These are phyloP conservation scores for Cephalotes varians DNA, from an alignment of 2,888 invertebrate species.

Conservation along the genomic window DNA sequence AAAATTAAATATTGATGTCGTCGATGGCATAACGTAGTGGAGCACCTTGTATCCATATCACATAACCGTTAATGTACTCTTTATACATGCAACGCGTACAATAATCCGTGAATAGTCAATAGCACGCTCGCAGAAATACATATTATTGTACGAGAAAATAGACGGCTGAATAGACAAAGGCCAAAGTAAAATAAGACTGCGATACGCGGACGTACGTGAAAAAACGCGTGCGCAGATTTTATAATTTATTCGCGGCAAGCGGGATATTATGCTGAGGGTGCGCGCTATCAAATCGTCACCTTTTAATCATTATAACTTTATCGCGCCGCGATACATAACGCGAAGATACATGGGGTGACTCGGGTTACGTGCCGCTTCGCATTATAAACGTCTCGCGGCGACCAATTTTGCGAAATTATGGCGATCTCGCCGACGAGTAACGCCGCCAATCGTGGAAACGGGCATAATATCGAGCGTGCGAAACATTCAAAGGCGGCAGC, in stretches of 20 bases:
- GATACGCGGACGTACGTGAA: not conserved
- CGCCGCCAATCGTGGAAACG: conserved; percentile 67
- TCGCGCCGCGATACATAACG: conserved; percentile 50
- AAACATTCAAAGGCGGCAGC: conserved; percentile 57
- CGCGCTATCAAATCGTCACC: conserved; percentile 63
- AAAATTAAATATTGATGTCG: not conserved
- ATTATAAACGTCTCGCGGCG: conserved; percentile 71
- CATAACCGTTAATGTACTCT: conserved; percentile 3
- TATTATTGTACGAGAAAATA: conserved; percentile 12
- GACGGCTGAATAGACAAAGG: not conserved
- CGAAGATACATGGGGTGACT: conserved; percentile 64
- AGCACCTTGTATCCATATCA: conserved; percentile 25
- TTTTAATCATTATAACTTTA: conserved; percentile 65
- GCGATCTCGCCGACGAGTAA: conserved; percentile 62
- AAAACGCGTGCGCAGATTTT: not conserved
- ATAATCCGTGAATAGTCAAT: conserved; percentile 18
- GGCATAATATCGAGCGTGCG: conserved; percentile 69
- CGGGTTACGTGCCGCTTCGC: conserved; percentile 66
- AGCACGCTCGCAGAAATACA: conserved; percentile 9
- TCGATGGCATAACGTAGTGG: not conserved
- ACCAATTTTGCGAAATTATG: conserved; percentile 73
- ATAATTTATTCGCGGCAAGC: conserved; percentile 45
- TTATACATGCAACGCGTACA: not conserved
- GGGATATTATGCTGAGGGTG: conserved; percentile 22
- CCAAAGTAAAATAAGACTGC: conserved; percentile 12